Percentiles rank a stretch among this genome's conserved stretches.
phyloP scores from a whole-genome alignment of 2,888 invertebrate species.

The Oeneis ivallda region DNA sequence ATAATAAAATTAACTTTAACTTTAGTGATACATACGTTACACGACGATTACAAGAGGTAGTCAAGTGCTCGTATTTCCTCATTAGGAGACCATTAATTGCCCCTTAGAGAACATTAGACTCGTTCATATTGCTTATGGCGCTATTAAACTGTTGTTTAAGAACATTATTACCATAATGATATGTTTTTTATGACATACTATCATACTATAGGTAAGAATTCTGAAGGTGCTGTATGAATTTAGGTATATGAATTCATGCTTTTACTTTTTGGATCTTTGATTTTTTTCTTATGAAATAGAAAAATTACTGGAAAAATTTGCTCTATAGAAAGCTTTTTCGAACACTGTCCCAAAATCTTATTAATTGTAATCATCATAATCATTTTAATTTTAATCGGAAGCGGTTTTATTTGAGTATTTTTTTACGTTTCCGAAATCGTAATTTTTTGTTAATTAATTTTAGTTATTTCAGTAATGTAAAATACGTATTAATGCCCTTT shows the following conservation, averaged over 20 bases:
- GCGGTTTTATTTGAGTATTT: too few relatives aligned
- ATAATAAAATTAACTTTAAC: too few relatives aligned
- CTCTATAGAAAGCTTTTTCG: background rate
- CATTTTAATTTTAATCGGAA: background rate
- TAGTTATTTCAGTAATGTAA: too few relatives aligned
- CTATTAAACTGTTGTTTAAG: slow-evolving; percentile 12
- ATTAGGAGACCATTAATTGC: slow-evolving; percentile 4
- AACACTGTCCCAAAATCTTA: background rate
- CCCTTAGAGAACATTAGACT: slow-evolving; percentile 6
- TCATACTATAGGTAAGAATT: background rate
- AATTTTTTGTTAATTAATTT: too few relatives aligned
- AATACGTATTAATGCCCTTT: slow-evolving; percentile 57
- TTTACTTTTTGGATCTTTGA: too few relatives aligned
- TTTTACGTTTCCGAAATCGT: too few relatives aligned
- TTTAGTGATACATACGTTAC: background rate
- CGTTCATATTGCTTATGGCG: slow-evolving; percentile 11
- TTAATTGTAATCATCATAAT: too few relatives aligned
- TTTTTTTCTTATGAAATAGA: too few relatives aligned
- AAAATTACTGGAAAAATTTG: too few relatives aligned
- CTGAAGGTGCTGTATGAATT: too few relatives aligned
- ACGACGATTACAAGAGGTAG: background rate
- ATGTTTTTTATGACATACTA: background rate
- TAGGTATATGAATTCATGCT: too few relatives aligned
- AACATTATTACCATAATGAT: background rate
- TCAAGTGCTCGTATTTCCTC: slow-evolving; percentile 12